Evolutionary conservation across 37 sponge, comb jelly and placozoan genomes (phyloP), one percentile per base, ranked within the genome.

Genomic region (Axinella damicornis): DNA sequence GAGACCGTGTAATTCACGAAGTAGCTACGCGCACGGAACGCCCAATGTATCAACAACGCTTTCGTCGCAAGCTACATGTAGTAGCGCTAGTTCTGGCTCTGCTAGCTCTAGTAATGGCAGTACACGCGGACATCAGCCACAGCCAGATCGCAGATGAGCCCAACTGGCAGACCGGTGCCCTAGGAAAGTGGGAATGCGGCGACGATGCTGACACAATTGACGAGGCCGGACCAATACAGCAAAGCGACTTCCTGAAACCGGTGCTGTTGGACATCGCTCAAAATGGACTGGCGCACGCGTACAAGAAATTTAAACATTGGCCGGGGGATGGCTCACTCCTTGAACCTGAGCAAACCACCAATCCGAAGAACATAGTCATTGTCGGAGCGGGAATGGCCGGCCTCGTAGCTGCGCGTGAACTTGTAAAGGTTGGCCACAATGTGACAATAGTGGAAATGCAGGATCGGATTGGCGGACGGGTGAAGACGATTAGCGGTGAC

Each of bases 371-470:
- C n/a, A 76, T 83, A 12, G 30, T 89, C 36, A 76, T 89, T 25
- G 63, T 89, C n/a, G n/a, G n/a, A n/a, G n/a, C n/a, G n/a, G n/a
- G n/a, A n/a, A n/a, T n/a, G n/a, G n/a, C n/a, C n/a, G 2, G 89
- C 19, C 62, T 90, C 31, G 74, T 55, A n/a, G 85, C 91, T 73
- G 91, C 75, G 21, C 79, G 73, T 70, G 91, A 90, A 77, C 72
- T 90, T 20, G 65, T 21, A 21, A 54, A 62, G 46, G 91, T 30
- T 30, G 91, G 91, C 32, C 86, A 90, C 78, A 57, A 82, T 34
- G 85, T 90, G 73, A 72, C 30, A 20, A 90, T 90, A 18, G 16
- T 90, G 53, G 90, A 90, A 76, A 58, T 65, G 73, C 80, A 79
- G 35, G 56, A 83, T 12, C 71, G 90, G 20, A 74, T 72, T 54